Evolutionary conservation across 2,888 invertebrate species (phyloP), one percentile per base, ranked within the genome.

Genomic region (Acrobasis consociella): DNA sequence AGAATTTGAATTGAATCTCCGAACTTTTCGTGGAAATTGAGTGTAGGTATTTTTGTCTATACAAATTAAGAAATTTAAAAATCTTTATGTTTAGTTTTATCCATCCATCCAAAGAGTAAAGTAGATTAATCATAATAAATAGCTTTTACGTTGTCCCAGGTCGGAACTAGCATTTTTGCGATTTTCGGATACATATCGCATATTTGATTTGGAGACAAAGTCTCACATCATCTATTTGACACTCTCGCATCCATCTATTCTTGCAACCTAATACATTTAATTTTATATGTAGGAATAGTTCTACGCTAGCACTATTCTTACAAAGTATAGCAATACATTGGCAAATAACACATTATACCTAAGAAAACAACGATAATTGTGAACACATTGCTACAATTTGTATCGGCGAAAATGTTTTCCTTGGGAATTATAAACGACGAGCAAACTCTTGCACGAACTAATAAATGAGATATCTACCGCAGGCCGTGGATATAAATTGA

Each of bases 401-500:
- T 56, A 42, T 56, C 11, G 38, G 53, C 9, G n/a, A 15, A 38
- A 37, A 3, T 42, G n/a, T 56, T 56, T 56, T 56, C 22, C 56
- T 42, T 38, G 42, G 22, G 56, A 56, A 42, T 56, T 56, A 56
- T 22, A 22, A 17, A 56, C 10, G 56, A 42, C 22, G 22, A 17
- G 22, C 46, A 11, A 52, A 52, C 16, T 56, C 42, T 38, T 56
- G 39, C 22, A 56, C 17, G 39, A 56, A 55, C 55, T 55, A 55
- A 56, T 56, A 56, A 56, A 56, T 56, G 56, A 56, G 56, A 56
- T 56, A 56, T 56, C 56, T 56, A 56, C 56, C 56, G 56, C 17
- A 17, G 56, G 42, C 56, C 42, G 9, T 1, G 39, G 56, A 42
- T 17, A 56, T 56, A 56, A 56, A 56, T 56, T 46, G 56, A 56